These are phyloP conservation scores for Acronicta psi DNA, from an alignment of 2,888 invertebrate genomes.

Conservation along the genomic window DNA sequence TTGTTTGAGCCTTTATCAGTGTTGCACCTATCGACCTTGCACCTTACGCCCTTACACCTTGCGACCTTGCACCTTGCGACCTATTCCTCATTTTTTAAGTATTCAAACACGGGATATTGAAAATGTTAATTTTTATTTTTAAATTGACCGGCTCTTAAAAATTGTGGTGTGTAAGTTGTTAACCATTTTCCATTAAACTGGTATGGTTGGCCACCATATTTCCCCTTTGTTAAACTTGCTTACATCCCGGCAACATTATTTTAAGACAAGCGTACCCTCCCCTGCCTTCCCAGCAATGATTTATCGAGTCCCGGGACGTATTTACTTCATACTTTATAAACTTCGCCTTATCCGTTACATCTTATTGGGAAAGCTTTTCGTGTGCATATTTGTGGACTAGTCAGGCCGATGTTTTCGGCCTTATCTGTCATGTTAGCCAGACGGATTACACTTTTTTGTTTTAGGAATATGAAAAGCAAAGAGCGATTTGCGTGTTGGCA, in stretches of 20 bases:
- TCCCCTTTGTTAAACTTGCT: slow-evolving; percentile 71
- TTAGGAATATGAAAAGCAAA: slow-evolving; percentile 12
- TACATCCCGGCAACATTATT: slow-evolving; percentile 77
- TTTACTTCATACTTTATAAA: slow-evolving; percentile 66
- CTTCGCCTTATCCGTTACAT: slow-evolving; percentile 40
- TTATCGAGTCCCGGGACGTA: slow-evolving; percentile 76
- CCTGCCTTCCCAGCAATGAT: slow-evolving; percentile 76
- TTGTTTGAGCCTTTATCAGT: too few relatives aligned
- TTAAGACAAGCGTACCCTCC: slow-evolving; percentile 71
- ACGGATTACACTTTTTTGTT: slow-evolving; percentile 11
- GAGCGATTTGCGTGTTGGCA: neutral
- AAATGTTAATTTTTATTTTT: too few relatives aligned
- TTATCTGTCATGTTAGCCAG: slow-evolving; percentile 21
- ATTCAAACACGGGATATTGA: too few relatives aligned
- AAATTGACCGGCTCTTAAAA: too few relatives aligned
- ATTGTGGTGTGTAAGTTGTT: slow-evolving; percentile 23
- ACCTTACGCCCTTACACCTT: too few relatives aligned
- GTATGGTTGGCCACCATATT: slow-evolving; percentile 45
- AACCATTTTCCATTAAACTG: slow-evolving; percentile 21
- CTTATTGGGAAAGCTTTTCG: slow-evolving; percentile 38
- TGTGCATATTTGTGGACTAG: slow-evolving; percentile 42
- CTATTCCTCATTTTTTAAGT: too few relatives aligned
- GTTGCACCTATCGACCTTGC: too few relatives aligned
- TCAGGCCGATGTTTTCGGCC: slow-evolving; percentile 13
- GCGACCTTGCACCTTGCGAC: too few relatives aligned